Evolutionary conservation across 2,113 vertebrate species (phyloP).

Genomic region (Phrynocephalus versicolor): DNA sequence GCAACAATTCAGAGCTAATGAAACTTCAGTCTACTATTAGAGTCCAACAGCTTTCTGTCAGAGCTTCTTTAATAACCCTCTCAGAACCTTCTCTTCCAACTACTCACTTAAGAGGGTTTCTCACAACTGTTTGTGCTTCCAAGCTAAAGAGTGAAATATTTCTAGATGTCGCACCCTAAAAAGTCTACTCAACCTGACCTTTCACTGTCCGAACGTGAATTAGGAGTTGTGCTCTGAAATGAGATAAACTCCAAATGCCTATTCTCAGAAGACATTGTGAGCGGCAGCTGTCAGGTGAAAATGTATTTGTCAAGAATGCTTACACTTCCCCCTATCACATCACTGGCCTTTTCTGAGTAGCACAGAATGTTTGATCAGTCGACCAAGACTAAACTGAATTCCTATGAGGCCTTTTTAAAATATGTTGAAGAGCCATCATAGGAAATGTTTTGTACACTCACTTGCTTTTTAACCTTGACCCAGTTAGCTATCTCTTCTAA

Average conservation of each 20-base stretch:
- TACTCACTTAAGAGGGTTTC: no score
- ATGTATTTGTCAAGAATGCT: background rate
- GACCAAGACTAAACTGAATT: background rate
- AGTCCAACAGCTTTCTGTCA: no score
- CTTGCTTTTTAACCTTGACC: background rate
- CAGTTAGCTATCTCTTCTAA: background rate
- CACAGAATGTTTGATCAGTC: background rate
- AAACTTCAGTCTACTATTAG: no score
- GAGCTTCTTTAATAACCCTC: no score
- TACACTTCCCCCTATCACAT: background rate
- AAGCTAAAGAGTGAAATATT: no score
- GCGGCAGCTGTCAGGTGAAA: background rate
- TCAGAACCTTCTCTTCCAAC: no score
- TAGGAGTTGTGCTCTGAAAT: background rate
- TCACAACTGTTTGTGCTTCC: no score
- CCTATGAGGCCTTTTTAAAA: background rate
- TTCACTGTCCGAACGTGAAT: background rate
- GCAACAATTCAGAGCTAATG: background rate
- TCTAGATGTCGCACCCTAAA: background rate
- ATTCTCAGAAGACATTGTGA: background rate
- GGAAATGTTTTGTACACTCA: background rate
- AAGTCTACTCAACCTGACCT: no score
- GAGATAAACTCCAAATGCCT: background rate
- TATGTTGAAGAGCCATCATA: background rate
- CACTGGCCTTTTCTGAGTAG: background rate